phyloP scores from a whole-genome alignment of 2,888 invertebrate species.

The Phengaris arion region DNA sequence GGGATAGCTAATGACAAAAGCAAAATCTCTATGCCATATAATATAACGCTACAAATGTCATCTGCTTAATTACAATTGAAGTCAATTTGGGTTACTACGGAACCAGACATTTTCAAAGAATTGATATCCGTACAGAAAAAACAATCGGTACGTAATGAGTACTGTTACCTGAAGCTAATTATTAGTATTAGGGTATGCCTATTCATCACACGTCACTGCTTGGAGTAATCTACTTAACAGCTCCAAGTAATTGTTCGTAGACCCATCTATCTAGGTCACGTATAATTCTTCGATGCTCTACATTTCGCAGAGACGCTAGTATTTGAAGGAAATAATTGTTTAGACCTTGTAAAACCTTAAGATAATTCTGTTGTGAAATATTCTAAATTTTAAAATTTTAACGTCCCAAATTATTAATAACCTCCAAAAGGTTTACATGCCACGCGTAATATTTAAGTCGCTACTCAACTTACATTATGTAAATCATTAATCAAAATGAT shows the following conservation, averaged over 20 bases:
- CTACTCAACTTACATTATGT: not conserved
- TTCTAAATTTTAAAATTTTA: not conserved
- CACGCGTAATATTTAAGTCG: not conserved
- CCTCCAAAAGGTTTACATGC: too few species aligned
- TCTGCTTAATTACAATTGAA: too few species aligned
- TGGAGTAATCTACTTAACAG: conserved; percentile 22
- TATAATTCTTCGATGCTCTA: not conserved
- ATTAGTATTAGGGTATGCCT: not conserved
- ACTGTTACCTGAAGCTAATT: too few species aligned
- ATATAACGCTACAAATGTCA: too few species aligned
- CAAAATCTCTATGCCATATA: too few species aligned
- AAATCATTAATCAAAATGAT: not conserved
- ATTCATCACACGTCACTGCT: conserved; percentile 5
- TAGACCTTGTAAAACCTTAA: not conserved
- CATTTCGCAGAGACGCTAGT: not conserved
- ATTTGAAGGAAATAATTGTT: not conserved
- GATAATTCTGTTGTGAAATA: not conserved
- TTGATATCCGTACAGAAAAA: not conserved
- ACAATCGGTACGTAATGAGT: not conserved
- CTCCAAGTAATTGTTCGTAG: conserved; percentile 17
- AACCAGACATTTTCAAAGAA: too few species aligned
- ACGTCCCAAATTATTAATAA: too few species aligned
- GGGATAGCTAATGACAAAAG: too few species aligned
- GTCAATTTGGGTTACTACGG: too few species aligned
- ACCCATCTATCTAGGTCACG: conserved; percentile 17